Evolutionary conservation across 2,797 vertebrate genomes (phyloP).

Genomic region (Simalia tracyae): DNA sequence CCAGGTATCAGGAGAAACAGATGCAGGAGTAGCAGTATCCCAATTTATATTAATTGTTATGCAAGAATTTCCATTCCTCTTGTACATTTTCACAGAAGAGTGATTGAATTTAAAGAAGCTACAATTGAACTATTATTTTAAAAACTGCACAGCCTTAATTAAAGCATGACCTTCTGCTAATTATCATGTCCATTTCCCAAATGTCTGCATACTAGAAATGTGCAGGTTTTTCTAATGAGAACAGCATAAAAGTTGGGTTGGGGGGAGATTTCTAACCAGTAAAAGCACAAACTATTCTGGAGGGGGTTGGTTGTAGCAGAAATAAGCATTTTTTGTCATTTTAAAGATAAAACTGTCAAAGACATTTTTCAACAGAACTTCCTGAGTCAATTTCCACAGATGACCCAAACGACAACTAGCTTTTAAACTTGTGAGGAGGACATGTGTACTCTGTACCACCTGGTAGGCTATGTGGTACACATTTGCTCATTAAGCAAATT

Average conservation of each 20-base stretch:
- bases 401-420: constrained; percentile 9
- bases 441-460: background rate
- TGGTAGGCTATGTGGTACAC: background rate
- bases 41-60: constrained; percentile 52
- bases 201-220: constrained; percentile 60
- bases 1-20: constrained; percentile 38
- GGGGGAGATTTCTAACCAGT: constrained; percentile 57
- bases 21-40: constrained; percentile 28
- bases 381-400: constrained; percentile 51
- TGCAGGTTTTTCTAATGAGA: constrained; percentile 70
- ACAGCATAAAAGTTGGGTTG: constrained; percentile 27
- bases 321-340: constrained; percentile 51
- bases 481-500: background rate
- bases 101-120: constrained; percentile 58
- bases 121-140: constrained; percentile 67
- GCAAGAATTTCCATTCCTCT: constrained; percentile 64
- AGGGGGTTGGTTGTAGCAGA: constrained; percentile 1
- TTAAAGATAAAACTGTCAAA: constrained; percentile 56
- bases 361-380: constrained; percentile 53
- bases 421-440: background rate
- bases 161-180: constrained; percentile 74
- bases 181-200: constrained; percentile 70
- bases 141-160: constrained; percentile 73
- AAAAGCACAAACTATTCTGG: constrained; percentile 57
- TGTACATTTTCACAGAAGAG: constrained; percentile 52